These are phyloP conservation scores for Hydrocynus forskahlii DNA, from an alignment of 2,797 vertebrate genomes.

Conservation along the genomic window DNA sequence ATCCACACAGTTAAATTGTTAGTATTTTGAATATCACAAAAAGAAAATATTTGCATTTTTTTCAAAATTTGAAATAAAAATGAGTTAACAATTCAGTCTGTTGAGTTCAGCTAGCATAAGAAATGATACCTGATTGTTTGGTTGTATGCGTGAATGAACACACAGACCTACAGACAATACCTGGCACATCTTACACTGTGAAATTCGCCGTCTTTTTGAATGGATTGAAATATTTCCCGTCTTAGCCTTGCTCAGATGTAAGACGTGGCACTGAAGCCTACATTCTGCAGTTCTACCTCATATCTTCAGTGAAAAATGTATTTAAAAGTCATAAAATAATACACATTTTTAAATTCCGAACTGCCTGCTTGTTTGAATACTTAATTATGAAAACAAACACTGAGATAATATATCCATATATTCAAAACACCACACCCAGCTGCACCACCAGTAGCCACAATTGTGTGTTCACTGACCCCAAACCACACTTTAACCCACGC, in stretches of 20 bases:
- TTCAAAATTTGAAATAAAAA: too few relatives aligned
- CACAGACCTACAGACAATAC: neutral
- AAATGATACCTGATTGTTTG: neutral
- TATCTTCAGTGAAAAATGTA: neutral
- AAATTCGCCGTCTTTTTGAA: neutral
- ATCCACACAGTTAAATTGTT: neutral
- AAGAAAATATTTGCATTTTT: too few relatives aligned
- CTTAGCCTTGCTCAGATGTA: too few relatives aligned
- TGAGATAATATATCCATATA: neutral
- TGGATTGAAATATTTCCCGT: neutral
- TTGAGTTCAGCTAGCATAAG: too few relatives aligned
- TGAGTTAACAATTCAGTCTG: too few relatives aligned
- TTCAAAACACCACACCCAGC: neutral
- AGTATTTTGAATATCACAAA: neutral
- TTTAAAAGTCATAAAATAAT: neutral
- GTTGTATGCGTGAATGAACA: neutral
- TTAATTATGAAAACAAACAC: neutral
- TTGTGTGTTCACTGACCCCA: slow-evolving; percentile 38
- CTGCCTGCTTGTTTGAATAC: neutral
- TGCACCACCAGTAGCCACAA: slow-evolving; percentile 19
- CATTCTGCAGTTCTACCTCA: neutral
- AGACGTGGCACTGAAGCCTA: too few relatives aligned
- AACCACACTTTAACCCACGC: slow-evolving; percentile 32
- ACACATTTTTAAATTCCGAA: neutral
- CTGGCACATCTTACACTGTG: too few relatives aligned